Percentiles rank a stretch among this genome's conserved stretches.
Evolutionary conservation across 1,140 invertebrate genomes (phyloP).

Genomic region (Stenopsyche tienmushanensis): DNA sequence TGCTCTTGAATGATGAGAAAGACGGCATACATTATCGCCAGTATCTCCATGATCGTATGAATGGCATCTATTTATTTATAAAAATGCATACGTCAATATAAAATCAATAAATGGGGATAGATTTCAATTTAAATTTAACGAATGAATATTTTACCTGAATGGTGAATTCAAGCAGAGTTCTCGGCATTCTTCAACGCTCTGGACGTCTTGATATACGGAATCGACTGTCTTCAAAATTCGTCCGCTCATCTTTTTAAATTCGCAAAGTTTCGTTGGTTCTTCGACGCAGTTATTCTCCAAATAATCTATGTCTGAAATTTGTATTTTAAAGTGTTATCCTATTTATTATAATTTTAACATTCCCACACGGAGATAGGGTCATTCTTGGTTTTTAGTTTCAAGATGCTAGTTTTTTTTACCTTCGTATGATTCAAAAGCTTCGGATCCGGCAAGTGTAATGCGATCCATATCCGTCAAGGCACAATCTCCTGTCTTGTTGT

Average conservation of each 20-base stretch:
- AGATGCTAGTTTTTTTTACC: conserved; percentile 50
- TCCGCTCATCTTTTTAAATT: conserved; percentile 85
- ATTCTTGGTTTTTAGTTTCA: neutral
- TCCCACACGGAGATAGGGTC: neutral
- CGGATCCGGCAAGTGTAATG: conserved; percentile 77
- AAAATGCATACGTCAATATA: neutral
- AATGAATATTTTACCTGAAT: conserved; percentile 55
- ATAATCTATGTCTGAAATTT: conserved; percentile 66
- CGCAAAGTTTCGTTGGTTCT: conserved; percentile 86
- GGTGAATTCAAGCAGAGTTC: conserved; percentile 86
- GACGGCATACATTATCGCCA: conserved; percentile 86
- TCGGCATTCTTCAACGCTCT: conserved; percentile 81
- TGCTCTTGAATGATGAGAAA: conserved; percentile 86
- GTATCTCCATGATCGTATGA: conserved; percentile 93
- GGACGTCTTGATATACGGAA: conserved; percentile 87
- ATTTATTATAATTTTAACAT: neutral
- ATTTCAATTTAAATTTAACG: conserved; percentile 2
- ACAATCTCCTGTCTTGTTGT: conserved; percentile 81
- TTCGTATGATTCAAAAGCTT: conserved; percentile 69
- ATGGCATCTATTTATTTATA: conserved; percentile 70
- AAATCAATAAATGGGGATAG: neutral
- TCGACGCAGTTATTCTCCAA: conserved; percentile 89
- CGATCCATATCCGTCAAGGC: conserved; percentile 88
- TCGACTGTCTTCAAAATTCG: conserved; percentile 92
- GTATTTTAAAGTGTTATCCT: conserved; percentile 2